phyloP scores from a whole-genome alignment of 2,113 vertebrate genomes.

The Halichoerus grypus region DNA sequence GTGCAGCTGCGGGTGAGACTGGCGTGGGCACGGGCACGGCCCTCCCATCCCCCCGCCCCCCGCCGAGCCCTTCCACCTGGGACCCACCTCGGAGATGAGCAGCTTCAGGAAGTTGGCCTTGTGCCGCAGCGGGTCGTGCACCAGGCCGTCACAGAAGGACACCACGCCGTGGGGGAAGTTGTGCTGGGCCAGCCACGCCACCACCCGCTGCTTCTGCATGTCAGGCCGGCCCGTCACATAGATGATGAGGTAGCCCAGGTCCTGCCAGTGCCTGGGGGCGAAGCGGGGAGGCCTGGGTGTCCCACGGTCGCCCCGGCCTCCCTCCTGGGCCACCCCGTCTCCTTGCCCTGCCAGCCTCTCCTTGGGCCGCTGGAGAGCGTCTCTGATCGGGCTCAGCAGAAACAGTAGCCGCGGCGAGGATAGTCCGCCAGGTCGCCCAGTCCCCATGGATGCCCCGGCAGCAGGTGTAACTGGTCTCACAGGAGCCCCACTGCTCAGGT shows the following conservation, averaged over 20 bases:
- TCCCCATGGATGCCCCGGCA: accelerated
- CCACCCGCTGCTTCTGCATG: slow-evolving; percentile 99
- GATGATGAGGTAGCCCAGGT: slow-evolving; percentile 98
- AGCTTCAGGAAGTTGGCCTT: slow-evolving; percentile 98
- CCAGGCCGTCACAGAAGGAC: slow-evolving; percentile 98
- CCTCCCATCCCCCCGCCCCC: accelerated
- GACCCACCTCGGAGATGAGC: slow-evolving; percentile 89
- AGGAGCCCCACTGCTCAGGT: background rate
- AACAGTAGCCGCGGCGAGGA: accelerated
- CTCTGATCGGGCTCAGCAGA: background rate
- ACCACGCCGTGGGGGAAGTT: slow-evolving; percentile 99
- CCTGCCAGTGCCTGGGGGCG: slow-evolving; percentile 96
- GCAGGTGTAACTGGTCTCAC: background rate
- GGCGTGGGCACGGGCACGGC: background rate
- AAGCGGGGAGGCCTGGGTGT: background rate
- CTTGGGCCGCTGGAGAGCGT: background rate
- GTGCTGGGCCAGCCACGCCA: slow-evolving; percentile 99
- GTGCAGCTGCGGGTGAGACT: slow-evolving; percentile 88
- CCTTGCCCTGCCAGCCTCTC: background rate
- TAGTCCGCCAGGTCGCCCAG: accelerated
- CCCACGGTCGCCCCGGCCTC: background rate
- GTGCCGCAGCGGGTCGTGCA: slow-evolving; percentile 97
- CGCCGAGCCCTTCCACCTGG: accelerated
- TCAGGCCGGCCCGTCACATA: slow-evolving; percentile 98
- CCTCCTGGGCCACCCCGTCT: background rate